Base-by-base conservation (phyloP, 2,888 invertebrate genomes). In the Drosophila lutescens region DNA sequence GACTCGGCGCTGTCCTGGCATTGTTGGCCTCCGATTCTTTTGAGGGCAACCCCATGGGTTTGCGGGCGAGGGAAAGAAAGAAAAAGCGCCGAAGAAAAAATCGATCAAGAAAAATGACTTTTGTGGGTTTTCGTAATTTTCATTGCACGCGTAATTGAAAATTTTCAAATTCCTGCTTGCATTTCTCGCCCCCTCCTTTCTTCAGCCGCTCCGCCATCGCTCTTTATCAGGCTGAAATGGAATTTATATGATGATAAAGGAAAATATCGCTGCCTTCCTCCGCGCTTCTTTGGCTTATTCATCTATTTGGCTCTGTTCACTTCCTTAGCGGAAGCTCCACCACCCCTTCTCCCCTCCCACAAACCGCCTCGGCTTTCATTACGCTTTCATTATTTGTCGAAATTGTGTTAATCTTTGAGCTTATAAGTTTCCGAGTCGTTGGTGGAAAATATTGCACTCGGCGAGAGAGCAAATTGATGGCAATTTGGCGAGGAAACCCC, bases 71-170 rank as follows among this genome's bases (percentile, higher is more conserved):
- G 7, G 15, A 43, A 51, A 30, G 17, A 40, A 51, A 23, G 34
- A 13, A 57, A 38, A 57, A 34, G 56, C 34, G 17, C 15, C 34
- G 43, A 15, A 36, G 68, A 74, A 78, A 86, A 88, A 89, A 88
- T 90, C 89, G 90, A 89, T 88, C 84, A 89, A 86, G 82, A 84
- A 86, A 86, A 88, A 89, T 89, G 86, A 87, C 89, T 89, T 89
- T 89, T 87, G 85, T 86, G 86, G 85, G 84, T 86, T 86, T 86
- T 82, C 81, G 89, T 89, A 88, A 88, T 89, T 89, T 89, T 88
- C 86, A 88, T 88, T 88, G 85, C 86, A 85, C 85, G 88, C 89
- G 89, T 89, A 89, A 89, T 89, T 89, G 89, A 89, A 73, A 89
- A 89, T 89, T 89, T 89, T 89, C 80, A 86, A 89, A 89, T 89